A percentile compares a stretch with the other conserved stretches of the same genome.
Conservation (phyloP, 2,797 vertebrate species). For the Spizella passerina region DNA sequence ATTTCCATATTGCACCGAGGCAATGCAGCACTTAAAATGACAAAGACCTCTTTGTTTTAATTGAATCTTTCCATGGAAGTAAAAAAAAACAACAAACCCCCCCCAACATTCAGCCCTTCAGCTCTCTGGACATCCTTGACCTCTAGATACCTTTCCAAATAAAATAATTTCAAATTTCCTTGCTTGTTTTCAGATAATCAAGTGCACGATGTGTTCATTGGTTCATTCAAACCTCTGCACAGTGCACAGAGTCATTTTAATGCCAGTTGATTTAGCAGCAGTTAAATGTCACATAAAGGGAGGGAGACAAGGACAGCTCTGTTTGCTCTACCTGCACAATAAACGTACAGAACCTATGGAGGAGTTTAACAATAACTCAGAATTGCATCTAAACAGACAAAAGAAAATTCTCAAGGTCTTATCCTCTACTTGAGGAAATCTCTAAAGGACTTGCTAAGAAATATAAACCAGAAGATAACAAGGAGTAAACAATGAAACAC, state of each 20-base stretch:
- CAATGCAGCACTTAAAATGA: not conserved
- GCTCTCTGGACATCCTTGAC: not conserved
- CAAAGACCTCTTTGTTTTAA: not conserved
- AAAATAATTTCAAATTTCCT: not conserved
- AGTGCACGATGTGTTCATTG: not conserved
- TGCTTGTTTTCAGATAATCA: constrained; percentile 8
- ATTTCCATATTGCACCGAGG: not conserved
- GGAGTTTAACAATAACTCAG: not conserved
- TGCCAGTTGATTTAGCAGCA: not conserved
- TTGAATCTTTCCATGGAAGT: not conserved
- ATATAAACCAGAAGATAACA: not conserved
- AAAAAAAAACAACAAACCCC: no score
- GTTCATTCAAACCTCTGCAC: not conserved
- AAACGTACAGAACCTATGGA: not conserved
- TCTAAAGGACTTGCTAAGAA: not conserved
- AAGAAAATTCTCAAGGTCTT: constrained; percentile 16
- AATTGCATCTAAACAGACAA: not conserved
- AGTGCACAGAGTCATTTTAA: not conserved
- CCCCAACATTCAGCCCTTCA: not conserved
- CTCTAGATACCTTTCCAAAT: not conserved
- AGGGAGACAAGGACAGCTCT: constrained; percentile 13
- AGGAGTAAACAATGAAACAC: not conserved
- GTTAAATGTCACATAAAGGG: not conserved
- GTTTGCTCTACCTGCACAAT: not conserved
- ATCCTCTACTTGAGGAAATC: not conserved